Conservation (phyloP, 1,140 invertebrate genomes). For the Schlechtendalia chinensis region DNA sequence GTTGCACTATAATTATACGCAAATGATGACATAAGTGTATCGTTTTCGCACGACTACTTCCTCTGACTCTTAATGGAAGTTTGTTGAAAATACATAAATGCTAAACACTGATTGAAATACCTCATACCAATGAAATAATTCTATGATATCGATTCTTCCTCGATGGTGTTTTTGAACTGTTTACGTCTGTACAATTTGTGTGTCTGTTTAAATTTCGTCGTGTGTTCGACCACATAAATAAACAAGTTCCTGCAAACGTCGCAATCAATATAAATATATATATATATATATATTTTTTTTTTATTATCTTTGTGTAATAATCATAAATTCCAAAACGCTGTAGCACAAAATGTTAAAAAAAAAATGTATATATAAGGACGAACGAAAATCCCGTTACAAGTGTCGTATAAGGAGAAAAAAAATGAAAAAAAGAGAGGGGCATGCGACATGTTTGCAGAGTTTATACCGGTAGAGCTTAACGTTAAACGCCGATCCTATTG, state of each 20-base stretch:
- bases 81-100: not conserved
- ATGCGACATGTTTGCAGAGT: too few relatives aligned
- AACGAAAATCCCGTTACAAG: not conserved
- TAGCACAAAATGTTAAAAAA: not conserved
- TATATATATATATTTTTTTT: not conserved
- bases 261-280: not conserved
- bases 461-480: slow-evolving; percentile 10
- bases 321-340: not conserved
- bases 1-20: not conserved
- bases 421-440: too few relatives aligned
- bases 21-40: slow-evolving; percentile 1
- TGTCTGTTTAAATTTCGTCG: not conserved
- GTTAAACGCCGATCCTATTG: slow-evolving; percentile 23
- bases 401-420: slow-evolving; percentile 2
- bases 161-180: too few relatives aligned
- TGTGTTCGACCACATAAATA: not conserved
- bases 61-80: not conserved
- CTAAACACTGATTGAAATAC: slow-evolving; percentile 8
- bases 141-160: too few relatives aligned
- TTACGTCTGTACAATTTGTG: too few relatives aligned
- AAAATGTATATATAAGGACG: not conserved
- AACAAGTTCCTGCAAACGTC: too few relatives aligned
- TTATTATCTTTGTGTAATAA: not conserved
- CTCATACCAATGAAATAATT: too few relatives aligned
- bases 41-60: not conserved